Evolutionary conservation across 2,797 vertebrate genomes (phyloP).

Genomic region (Arremon aurantiirostris): DNA sequence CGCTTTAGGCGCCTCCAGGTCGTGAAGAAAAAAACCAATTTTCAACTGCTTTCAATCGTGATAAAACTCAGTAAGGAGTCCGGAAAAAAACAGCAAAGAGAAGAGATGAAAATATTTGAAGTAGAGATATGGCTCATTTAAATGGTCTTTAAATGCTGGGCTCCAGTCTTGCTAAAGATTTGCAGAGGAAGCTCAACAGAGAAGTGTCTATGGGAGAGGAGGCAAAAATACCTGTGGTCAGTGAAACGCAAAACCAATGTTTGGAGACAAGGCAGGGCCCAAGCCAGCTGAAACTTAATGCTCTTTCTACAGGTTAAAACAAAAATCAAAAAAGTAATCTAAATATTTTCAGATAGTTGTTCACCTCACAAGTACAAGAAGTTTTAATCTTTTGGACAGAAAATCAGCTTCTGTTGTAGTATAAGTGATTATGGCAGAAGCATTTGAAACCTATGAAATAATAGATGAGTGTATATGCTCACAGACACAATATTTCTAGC

Average conservation of each 20-base stretch:
- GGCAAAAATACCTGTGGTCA: not conserved
- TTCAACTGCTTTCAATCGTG: not conserved
- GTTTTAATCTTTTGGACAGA: not conserved
- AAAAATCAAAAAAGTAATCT: not conserved
- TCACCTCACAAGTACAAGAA: not conserved
- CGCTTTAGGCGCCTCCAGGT: fast-evolving
- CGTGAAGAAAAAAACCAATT: not conserved
- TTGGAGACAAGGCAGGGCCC: not conserved
- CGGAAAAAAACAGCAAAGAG: not conserved
- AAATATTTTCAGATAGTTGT: not conserved
- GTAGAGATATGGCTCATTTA: not conserved
- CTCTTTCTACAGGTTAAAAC: not conserved
- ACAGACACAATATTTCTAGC: not conserved
- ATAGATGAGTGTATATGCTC: fast-evolving
- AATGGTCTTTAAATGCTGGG: not conserved
- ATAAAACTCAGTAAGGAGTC: not conserved
- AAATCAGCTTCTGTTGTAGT: not conserved
- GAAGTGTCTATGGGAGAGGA: not conserved
- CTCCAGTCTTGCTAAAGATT: not conserved
- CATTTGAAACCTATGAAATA: not conserved
- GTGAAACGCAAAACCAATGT: not conserved
- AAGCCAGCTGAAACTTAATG: fast-evolving
- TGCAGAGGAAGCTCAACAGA: not conserved
- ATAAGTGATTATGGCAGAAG: not conserved
- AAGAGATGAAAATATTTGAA: not conserved